phyloP scores from a whole-genome alignment of 2,888 invertebrate genomes.

The Sminthurinus aureus region DNA sequence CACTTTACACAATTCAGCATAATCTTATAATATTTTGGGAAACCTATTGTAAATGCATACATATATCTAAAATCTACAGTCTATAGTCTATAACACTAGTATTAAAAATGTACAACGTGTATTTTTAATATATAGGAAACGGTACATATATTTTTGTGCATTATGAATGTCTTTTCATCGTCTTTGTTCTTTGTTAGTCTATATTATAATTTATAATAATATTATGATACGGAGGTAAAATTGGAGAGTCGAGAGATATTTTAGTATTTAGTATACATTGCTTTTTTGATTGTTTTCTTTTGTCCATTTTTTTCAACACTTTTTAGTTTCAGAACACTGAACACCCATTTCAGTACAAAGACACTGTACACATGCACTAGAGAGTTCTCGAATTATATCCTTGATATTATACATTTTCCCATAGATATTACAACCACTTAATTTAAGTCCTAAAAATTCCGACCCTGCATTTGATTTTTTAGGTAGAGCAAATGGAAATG shows the following conservation, averaged over 20 bases:
- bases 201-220: no score
- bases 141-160: not conserved
- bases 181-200: no score
- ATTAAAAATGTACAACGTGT: not conserved
- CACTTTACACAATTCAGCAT: no score
- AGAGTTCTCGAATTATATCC: constrained; percentile 81
- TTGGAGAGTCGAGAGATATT: not conserved
- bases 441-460: constrained; percentile 65
- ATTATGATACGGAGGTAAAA: not conserved
- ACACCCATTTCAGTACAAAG: constrained; percentile 82
- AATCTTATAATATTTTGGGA: no score
- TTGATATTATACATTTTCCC: constrained; percentile 87
- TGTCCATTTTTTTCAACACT: not conserved
- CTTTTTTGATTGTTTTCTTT: not conserved
- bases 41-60: no score
- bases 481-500: constrained; percentile 53
- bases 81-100: no score
- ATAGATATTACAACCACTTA: constrained; percentile 89
- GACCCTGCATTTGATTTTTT: constrained; percentile 45
- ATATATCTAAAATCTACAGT: no score
- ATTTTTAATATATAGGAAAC: not conserved
- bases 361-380: constrained; percentile 82
- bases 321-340: constrained; percentile 72
- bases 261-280: not conserved
- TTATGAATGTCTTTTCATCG: no score